These are phyloP conservation scores for Agelas oroides DNA, from an alignment of 37 sponge, comb jelly and placozoan genomes.

Conservation along the genomic window DNA sequence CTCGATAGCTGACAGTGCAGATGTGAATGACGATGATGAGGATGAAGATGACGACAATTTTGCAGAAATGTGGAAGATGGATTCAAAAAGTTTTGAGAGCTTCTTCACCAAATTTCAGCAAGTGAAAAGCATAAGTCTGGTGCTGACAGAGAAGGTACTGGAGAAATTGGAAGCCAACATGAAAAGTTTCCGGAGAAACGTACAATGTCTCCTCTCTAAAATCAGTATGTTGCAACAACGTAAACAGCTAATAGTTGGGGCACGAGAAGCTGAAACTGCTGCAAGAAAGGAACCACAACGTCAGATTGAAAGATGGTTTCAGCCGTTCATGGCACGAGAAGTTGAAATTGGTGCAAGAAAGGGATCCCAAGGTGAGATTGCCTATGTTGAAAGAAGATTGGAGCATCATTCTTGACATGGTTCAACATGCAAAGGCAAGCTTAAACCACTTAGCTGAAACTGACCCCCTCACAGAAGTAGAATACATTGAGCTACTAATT, in stretches of 20 bases:
- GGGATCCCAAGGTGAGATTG: too few species aligned
- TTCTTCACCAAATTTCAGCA: conserved; percentile 39
- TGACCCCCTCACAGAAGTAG: too few species aligned
- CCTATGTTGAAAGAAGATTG: too few species aligned
- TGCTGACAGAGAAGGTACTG: conserved; percentile 26
- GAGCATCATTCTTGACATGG: too few species aligned
- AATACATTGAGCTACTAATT: too few species aligned
- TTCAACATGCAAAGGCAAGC: too few species aligned
- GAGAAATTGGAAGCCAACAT: conserved; percentile 23
- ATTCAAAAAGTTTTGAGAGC: conserved; percentile 25
- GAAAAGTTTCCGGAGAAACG: conserved; percentile 10
- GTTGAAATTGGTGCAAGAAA: too few species aligned
- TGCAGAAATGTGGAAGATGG: conserved; percentile 60
- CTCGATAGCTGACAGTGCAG: not conserved
- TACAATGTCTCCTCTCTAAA: not conserved
- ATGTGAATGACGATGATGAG: not conserved
- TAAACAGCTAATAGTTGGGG: conserved; percentile 13
- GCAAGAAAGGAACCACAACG: conserved; percentile 69
- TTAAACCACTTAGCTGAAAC: too few species aligned
- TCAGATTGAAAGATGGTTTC: too few species aligned
- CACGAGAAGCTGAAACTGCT: conserved; percentile 52
- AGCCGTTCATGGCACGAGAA: too few species aligned
- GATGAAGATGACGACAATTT: conserved; percentile 5
- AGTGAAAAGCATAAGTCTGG: conserved; percentile 11
- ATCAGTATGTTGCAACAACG: conserved; percentile 20